phyloP scores from a whole-genome alignment of 2,797 vertebrate genomes.

The Anisognathus igniventris region DNA sequence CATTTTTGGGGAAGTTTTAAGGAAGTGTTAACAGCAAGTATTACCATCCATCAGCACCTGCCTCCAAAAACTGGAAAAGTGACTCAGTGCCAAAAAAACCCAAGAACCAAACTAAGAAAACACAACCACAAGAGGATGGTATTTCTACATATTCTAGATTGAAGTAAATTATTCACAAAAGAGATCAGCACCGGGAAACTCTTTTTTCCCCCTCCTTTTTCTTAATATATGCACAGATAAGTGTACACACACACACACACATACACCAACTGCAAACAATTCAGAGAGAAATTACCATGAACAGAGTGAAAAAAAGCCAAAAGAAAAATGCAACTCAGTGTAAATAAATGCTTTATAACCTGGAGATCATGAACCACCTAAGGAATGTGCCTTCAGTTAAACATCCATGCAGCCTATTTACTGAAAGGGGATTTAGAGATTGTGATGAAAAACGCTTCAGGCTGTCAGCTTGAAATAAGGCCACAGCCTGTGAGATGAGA shows the following conservation, averaged over 20 bases:
- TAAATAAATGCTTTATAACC: conserved; percentile 65
- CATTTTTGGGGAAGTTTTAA: not conserved
- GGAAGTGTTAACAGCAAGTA: not conserved
- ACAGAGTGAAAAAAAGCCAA: conserved; percentile 21
- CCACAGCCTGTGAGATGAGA: conserved; percentile 37
- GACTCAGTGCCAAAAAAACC: not conserved
- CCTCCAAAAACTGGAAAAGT: not conserved
- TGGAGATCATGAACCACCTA: conserved; percentile 59
- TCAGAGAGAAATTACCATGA: conserved; percentile 43
- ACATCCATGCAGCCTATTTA: conserved; percentile 63
- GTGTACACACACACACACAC: not conserved
- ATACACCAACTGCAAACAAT: not conserved
- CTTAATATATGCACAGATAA: not conserved
- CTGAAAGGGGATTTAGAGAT: conserved; percentile 61
- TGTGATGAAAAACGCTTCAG: not conserved
- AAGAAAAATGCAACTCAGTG: conserved; percentile 64
- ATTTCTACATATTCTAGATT: not conserved
- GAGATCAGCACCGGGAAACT: not conserved
- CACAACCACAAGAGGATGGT: conserved; percentile 19
- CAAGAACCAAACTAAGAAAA: conserved; percentile 33
- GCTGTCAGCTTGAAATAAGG: conserved; percentile 52
- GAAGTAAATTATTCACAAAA: not conserved
- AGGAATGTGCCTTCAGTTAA: conserved; percentile 52
- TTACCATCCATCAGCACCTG: not conserved
- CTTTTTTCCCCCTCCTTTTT: not conserved